A percentile compares a stretch with the other conserved stretches of the same genome.
phyloP scores from a whole-genome alignment of 2,888 invertebrate genomes.

The Scaptomyza reducta region DNA sequence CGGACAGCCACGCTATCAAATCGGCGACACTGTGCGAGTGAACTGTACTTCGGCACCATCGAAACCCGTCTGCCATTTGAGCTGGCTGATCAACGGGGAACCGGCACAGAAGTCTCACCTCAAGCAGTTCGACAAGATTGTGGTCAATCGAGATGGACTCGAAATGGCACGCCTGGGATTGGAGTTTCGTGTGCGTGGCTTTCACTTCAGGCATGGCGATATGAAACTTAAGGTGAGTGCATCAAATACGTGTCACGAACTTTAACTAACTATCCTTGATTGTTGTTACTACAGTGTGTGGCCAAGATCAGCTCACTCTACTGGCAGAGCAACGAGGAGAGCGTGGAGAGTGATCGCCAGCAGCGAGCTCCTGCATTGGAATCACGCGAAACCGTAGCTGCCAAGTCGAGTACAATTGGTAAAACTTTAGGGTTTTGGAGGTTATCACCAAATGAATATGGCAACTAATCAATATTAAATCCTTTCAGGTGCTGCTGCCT shows the following conservation, averaged over 20 bases:
- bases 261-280: background rate
- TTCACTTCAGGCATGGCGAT: conserved; percentile 92
- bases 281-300: conserved; percentile 86
- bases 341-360: conserved; percentile 91
- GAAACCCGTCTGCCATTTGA: conserved; percentile 91
- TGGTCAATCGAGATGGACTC: conserved; percentile 87
- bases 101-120: conserved; percentile 87
- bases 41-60: conserved; percentile 94
- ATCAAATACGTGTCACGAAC: rapidly evolving
- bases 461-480: background rate
- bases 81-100: conserved; percentile 95
- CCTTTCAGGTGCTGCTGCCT: conserved; percentile 52
- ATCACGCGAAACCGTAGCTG: conserved; percentile 88
- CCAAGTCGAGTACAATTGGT: conserved; percentile 89
- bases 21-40: conserved; percentile 91
- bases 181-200: conserved; percentile 91
- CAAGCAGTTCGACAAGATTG: conserved; percentile 85
- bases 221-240: conserved; percentile 90
- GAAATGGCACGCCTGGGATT: conserved; percentile 91
- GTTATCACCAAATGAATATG: background rate
- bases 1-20: conserved; percentile 91
- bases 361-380: conserved; percentile 90
- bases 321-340: conserved; percentile 94
- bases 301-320: conserved; percentile 94
- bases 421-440: conserved; percentile 36